Evolutionary conservation across 35 echinoderm and acorn worm genomes (phyloP).

Genomic region (Heliocidaris tuberculata): DNA sequence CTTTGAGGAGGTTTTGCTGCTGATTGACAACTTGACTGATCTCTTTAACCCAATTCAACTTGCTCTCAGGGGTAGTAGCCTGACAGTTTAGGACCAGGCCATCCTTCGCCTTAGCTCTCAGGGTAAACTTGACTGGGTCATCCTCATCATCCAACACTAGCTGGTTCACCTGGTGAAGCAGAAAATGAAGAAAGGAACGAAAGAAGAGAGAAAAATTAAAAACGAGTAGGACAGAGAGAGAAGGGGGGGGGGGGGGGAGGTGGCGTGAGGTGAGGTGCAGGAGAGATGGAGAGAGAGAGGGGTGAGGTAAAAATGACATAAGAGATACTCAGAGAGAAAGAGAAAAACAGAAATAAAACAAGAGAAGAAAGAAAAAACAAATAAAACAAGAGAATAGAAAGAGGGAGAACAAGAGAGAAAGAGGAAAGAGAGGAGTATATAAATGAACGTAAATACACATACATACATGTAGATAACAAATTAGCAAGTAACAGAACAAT

Average conservation of each 20-base stretch:
- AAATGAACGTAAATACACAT: background rate
- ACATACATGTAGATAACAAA: background rate
- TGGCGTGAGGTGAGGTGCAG: too few relatives aligned
- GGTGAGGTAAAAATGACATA: background rate
- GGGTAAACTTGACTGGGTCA: conserved; percentile 79
- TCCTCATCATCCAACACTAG: conserved; percentile 82
- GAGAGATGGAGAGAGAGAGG: too few relatives aligned
- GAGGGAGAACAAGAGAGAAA: background rate
- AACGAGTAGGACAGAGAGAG: too few relatives aligned
- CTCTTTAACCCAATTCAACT: conserved; percentile 78
- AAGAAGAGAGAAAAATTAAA: too few relatives aligned
- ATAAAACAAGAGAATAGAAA: background rate
- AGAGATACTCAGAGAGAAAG: background rate
- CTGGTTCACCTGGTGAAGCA: conserved; percentile 73
- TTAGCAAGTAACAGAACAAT: background rate
- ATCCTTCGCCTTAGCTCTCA: conserved; percentile 65
- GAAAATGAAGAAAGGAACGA: too few relatives aligned
- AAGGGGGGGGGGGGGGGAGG: too few relatives aligned
- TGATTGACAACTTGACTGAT: conserved; percentile 65
- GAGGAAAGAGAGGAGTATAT: background rate
- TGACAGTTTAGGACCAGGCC: conserved; percentile 76
- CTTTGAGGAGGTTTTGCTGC: conserved; percentile 92
- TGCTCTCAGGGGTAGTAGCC: conserved; percentile 68
- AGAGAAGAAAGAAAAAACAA: background rate
- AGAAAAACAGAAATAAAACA: background rate